A percentile compares a stretch with the other conserved stretches of the same genome.
Evolutionary conservation across 1,140 invertebrate genomes (phyloP).

Genomic region (Philopotamus ludificatus): DNA sequence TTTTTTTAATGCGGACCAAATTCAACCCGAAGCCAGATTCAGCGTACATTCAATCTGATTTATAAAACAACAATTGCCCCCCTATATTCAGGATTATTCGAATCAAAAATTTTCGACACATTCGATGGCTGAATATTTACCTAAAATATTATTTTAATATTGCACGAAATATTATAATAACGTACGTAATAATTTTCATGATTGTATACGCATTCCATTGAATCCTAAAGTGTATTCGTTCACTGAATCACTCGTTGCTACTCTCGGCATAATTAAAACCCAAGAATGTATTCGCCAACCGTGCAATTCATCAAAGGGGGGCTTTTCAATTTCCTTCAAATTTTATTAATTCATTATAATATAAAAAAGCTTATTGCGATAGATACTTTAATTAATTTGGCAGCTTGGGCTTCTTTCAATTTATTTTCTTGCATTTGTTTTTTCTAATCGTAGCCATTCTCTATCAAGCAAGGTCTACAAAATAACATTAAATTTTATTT

Average conservation of each 20-base stretch:
- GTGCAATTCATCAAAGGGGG: conserved; percentile 67
- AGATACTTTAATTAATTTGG: neutral
- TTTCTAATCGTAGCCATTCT: conserved; percentile 21
- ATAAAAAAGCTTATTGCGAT: neutral
- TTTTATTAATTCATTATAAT: neutral
- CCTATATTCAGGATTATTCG: conserved; percentile 56
- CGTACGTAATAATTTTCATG: conserved; percentile 82
- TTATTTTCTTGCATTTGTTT: conserved; percentile 9
- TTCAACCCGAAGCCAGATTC: no score
- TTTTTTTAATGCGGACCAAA: no score
- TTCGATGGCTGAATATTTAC: conserved; percentile 48
- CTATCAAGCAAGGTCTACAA: conserved; percentile 8
- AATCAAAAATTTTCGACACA: conserved; percentile 51
- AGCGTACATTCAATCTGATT: no score
- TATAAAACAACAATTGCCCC: no score
- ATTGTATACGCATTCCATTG: conserved; percentile 89
- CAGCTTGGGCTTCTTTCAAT: neutral
- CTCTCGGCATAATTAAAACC: conserved; percentile 69
- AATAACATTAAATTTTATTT: neutral
- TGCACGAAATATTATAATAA: conserved; percentile 12
- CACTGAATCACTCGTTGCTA: conserved; percentile 47
- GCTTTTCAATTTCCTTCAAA: conserved; percentile 74
- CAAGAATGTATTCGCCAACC: conserved; percentile 80
- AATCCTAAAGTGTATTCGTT: conserved; percentile 69
- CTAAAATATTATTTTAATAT: conserved; percentile 39